phyloP scores from a whole-genome alignment of 2,888 invertebrate genomes.

The Trissonchulus sp. region DNA sequence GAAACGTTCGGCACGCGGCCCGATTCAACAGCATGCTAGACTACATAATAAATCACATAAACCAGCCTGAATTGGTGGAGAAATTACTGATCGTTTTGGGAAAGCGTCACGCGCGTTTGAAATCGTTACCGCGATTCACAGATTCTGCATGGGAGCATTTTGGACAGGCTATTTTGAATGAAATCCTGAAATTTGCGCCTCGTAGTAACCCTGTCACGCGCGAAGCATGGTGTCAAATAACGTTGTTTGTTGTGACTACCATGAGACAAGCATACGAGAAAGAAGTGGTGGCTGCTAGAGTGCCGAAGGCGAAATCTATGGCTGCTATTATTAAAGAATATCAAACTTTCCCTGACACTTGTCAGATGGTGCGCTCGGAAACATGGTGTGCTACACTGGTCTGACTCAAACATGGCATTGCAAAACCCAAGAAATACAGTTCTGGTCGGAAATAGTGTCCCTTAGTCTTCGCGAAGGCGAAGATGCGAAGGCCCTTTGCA shows the following conservation, averaged over 20 bases:
- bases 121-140: slow-evolving; percentile 32
- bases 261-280: slow-evolving; percentile 6
- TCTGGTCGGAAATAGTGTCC: too few species aligned
- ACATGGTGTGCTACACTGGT: too few species aligned
- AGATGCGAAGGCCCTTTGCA: too few species aligned
- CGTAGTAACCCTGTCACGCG: slow-evolving; percentile 23
- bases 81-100: neutral
- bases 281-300: neutral
- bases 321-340: too few species aligned
- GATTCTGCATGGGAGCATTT: neutral
- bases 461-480: too few species aligned
- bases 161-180: neutral
- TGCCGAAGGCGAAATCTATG: neutral
- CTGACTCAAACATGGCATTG: too few species aligned
- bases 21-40: neutral
- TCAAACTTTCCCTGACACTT: too few species aligned
- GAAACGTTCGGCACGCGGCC: neutral
- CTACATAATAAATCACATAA: neutral
- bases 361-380: too few species aligned
- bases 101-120: slow-evolving; percentile 29
- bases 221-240: neutral
- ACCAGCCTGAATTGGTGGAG: neutral
- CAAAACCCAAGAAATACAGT: too few species aligned
- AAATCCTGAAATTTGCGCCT: slow-evolving; percentile 11
- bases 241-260: neutral